phyloP scores from a whole-genome alignment of 2,797 vertebrate genomes.

The Enteromius viviparus region DNA sequence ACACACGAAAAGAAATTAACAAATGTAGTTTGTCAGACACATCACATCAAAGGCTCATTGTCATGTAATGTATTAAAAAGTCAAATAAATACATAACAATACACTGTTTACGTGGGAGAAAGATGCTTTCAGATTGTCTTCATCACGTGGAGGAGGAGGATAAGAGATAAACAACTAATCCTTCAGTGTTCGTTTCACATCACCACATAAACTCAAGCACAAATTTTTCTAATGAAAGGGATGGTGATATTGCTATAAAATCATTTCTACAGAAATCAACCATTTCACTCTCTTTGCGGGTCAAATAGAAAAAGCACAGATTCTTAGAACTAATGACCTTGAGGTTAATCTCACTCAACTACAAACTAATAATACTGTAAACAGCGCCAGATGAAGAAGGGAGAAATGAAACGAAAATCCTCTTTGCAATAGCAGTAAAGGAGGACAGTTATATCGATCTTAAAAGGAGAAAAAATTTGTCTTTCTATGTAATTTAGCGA shows the following conservation, averaged over 20 bases:
- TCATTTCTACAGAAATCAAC: not conserved
- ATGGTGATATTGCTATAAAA: not conserved
- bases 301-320: not conserved
- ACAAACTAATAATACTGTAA: constrained; percentile 34
- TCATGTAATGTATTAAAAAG: not conserved
- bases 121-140: constrained; percentile 12
- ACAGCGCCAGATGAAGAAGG: constrained; percentile 18
- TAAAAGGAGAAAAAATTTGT: too few species aligned
- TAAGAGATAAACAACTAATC: constrained; percentile 41
- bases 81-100: not conserved
- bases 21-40: not conserved
- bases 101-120: not conserved
- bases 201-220: constrained; percentile 25
- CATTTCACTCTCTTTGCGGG: not conserved
- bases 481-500: not conserved
- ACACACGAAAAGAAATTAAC: not conserved
- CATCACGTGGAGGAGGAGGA: not conserved
- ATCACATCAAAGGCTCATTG: not conserved
- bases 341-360: constrained; percentile 39
- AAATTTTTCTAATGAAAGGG: not conserved
- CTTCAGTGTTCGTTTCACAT: constrained; percentile 51
- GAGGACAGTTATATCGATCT: not conserved
- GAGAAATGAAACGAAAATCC: constrained; percentile 24
- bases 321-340: constrained; percentile 36
- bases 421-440: constrained; percentile 9